phyloP scores from a whole-genome alignment of 2,888 invertebrate genomes.

The Agrochola lychnidis region DNA sequence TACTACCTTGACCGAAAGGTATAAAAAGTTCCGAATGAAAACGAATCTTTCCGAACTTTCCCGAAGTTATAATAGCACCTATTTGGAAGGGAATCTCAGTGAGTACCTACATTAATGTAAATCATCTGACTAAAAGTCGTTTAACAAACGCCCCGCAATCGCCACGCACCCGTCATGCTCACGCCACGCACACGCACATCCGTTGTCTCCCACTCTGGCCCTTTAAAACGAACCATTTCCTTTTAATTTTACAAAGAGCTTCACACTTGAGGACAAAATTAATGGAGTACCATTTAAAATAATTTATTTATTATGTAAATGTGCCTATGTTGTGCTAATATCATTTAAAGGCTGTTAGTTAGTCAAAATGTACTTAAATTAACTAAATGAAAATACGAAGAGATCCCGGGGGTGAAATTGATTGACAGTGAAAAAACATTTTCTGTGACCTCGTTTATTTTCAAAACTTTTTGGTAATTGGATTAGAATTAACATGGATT shows the following conservation, averaged over 20 bases:
- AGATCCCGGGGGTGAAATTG: background rate
- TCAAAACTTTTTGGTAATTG: background rate
- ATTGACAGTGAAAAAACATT: slow-evolving; percentile 2
- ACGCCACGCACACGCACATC: slow-evolving; percentile 30
- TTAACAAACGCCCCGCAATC: slow-evolving; percentile 22
- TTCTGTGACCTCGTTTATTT: background rate
- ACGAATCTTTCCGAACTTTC: slow-evolving; percentile 18
- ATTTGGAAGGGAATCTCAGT: background rate
- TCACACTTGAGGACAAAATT: slow-evolving; percentile 56
- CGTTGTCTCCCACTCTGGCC: slow-evolving; percentile 14
- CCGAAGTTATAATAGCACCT: slow-evolving; percentile 23
- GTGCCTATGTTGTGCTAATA: slow-evolving; percentile 5
- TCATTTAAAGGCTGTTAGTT: slow-evolving; percentile 26
- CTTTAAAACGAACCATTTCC: slow-evolving; percentile 45
- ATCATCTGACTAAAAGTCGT: slow-evolving; percentile 46
- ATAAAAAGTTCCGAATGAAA: slow-evolving; percentile 17
- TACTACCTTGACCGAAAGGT: background rate
- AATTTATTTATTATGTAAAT: slow-evolving; percentile 56
- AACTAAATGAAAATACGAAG: slow-evolving; percentile 10
- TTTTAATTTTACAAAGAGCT: slow-evolving; percentile 58
- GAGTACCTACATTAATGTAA: slow-evolving; percentile 31
- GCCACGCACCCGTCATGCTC: slow-evolving; percentile 45
- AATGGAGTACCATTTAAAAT: slow-evolving; percentile 48
- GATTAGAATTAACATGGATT: background rate
- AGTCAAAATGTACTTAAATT: slow-evolving; percentile 21